phyloP scores from a whole-genome alignment of 2,888 invertebrate species.

The Tenthredo scrophulariae region DNA sequence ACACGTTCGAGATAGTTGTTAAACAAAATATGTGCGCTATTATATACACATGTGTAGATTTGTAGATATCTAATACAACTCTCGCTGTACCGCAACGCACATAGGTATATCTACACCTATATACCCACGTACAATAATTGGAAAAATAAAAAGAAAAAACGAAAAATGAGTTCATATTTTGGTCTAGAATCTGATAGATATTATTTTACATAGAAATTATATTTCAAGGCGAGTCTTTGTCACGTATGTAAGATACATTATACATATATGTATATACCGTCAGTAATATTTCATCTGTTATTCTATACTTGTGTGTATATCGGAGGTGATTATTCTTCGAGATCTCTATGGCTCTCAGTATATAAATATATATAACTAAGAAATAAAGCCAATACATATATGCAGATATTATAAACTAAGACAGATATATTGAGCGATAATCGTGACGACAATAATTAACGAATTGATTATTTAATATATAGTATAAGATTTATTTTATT shows the following conservation, averaged over 20 bases:
- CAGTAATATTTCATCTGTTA: background rate
- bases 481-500: background rate
- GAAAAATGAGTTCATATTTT: background rate
- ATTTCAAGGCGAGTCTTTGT: slow-evolving; percentile 1
- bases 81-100: background rate
- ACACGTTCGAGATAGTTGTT: background rate
- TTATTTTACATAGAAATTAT: slow-evolving; percentile 21
- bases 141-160: too few relatives aligned
- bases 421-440: background rate
- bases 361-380: background rate
- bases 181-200: slow-evolving; percentile 14
- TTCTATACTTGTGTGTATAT: slow-evolving; percentile 11
- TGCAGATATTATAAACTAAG: background rate
- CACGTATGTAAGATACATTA: background rate
- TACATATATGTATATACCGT: background rate
- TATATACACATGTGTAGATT: background rate
- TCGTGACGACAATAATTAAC: background rate
- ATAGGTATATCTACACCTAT: background rate
- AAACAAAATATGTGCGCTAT: background rate
- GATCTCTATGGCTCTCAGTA: background rate
- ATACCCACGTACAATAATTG: background rate
- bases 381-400: background rate
- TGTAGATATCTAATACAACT: background rate
- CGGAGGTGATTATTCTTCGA: background rate
- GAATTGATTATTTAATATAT: background rate